Conservation (phyloP, 2,888 invertebrate genomes). For the Lottia gigantea region DNA sequence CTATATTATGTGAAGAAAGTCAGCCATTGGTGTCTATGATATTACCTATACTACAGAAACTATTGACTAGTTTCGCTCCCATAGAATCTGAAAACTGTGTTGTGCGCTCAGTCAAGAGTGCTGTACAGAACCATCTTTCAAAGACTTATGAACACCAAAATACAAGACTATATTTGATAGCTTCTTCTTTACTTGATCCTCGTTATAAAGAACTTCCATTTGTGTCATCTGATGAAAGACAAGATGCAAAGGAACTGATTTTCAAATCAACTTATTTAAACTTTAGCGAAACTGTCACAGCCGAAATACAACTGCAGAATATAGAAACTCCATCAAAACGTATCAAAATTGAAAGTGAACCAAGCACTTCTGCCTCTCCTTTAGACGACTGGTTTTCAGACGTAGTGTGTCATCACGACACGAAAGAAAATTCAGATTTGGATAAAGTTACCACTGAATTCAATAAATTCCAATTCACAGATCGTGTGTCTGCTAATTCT, state of each 20-base stretch:
- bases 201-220: slow-evolving; percentile 5
- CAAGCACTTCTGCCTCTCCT: neutral
- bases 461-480: slow-evolving; percentile 3
- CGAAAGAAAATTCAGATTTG: neutral
- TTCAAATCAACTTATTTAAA: neutral
- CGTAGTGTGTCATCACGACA: neutral
- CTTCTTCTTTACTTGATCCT: slow-evolving; percentile 3
- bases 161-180: neutral
- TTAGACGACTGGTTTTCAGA: slow-evolving; percentile 7
- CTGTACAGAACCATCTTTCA: neutral
- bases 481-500: neutral
- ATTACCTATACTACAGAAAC: slow-evolving; percentile 1
- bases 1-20: neutral
- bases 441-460: neutral
- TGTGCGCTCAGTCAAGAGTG: neutral
- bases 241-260: neutral
- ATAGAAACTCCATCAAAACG: neutral
- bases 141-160: neutral
- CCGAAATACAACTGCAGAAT: neutral
- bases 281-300: neutral
- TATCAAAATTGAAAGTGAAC: neutral
- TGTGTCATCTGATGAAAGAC: neutral
- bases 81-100: neutral
- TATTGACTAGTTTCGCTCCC: neutral
- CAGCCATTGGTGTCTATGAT: neutral